phyloP scores from a whole-genome alignment of 2,888 invertebrate species.

The Drosophila nr. fundita region DNA sequence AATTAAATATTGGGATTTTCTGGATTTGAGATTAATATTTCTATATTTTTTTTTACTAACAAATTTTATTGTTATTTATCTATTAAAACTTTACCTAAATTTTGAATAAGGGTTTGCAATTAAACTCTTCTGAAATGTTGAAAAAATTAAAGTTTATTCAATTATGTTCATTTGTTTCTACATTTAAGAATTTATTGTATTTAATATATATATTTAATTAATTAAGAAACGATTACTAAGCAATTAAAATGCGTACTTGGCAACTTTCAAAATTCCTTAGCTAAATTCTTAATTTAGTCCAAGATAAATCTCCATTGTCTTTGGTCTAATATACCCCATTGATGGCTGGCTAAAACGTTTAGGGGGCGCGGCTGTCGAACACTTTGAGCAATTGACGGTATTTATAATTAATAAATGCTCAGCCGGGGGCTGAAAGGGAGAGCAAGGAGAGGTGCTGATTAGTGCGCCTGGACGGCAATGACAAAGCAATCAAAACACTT shows the following conservation, averaged over 20 bases:
- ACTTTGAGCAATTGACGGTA: slow-evolving; percentile 72
- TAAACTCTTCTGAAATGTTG: background rate
- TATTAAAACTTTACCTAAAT: background rate
- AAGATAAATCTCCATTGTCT: background rate
- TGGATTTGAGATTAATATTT: too few relatives aligned
- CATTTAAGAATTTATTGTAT: background rate
- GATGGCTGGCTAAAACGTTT: slow-evolving; percentile 7
- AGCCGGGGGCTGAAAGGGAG: background rate
- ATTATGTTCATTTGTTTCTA: background rate
- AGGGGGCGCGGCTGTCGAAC: slow-evolving; percentile 51
- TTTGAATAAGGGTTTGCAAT: background rate
- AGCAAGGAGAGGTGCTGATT: slow-evolving; percentile 53
- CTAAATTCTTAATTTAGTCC: background rate
- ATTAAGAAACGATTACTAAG: background rate
- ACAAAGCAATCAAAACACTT: slow-evolving; percentile 81
- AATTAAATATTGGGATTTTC: background rate
- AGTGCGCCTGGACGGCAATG: slow-evolving; percentile 58
- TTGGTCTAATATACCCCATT: slow-evolving; percentile 14
- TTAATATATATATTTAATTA: background rate
- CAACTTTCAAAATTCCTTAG: background rate
- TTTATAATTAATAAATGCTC: slow-evolving; percentile 77
- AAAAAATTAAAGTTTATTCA: background rate
- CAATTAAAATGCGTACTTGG: background rate
- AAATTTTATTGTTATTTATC: background rate
- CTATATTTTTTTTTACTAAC: background rate